These are phyloP conservation scores for Drosophila mulleri DNA, from an alignment of 2,888 invertebrate genomes.

Conservation along the genomic window DNA sequence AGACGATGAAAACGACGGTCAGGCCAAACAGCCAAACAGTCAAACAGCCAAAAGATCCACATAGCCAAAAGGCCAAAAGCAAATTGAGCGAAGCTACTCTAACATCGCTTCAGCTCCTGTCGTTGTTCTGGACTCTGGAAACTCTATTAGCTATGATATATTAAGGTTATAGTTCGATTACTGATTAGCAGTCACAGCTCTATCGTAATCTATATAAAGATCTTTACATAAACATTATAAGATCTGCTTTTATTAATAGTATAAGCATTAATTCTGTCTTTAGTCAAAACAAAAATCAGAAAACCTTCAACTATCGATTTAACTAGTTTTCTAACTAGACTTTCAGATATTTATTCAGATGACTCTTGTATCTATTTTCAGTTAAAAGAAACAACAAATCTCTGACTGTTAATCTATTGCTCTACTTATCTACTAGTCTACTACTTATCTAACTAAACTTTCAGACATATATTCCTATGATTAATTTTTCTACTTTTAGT, in stretches of 20 bases:
- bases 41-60: conserved; percentile 30
- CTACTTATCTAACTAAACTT: no score
- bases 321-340: no score
- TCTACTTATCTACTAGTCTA: no score
- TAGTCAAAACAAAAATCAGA: not conserved
- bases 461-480: no score
- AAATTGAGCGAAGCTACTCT: conserved; percentile 16
- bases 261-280: no score
- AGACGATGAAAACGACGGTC: conserved; percentile 34
- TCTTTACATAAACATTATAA: not conserved
- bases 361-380: no score
- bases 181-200: not conserved
- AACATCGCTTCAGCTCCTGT: not conserved
- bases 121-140: conserved; percentile 23
- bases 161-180: conserved; percentile 28
- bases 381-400: no score
- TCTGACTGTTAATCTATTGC: no score
- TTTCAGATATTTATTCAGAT: no score
- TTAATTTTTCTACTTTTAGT: no score
- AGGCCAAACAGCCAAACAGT: conserved; percentile 27
- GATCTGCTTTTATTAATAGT: no score
- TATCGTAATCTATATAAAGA: not conserved
- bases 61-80: conserved; percentile 42
- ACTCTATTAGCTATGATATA: not conserved
- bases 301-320: not conserved